These are phyloP conservation scores for Kryphioiulus occultus DNA, from an alignment of 2,888 invertebrate genomes.

Conservation along the genomic window DNA sequence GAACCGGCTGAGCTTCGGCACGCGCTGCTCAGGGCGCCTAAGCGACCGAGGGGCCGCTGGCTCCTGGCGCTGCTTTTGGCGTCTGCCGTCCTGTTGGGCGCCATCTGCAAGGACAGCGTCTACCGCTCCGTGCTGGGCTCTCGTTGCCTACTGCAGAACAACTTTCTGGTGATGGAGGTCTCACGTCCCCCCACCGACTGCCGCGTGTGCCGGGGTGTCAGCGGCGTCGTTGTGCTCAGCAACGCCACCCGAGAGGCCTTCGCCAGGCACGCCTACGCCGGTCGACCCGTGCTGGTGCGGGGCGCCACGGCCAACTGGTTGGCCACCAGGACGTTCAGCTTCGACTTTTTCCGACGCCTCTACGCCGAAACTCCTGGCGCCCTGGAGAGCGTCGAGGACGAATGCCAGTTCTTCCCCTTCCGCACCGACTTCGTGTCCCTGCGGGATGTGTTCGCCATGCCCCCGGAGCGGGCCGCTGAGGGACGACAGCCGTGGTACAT, in stretches of 20 bases:
- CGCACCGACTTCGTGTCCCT: conserved; percentile 80
- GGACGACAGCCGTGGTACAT: conserved; percentile 84
- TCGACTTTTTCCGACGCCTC: too few species aligned
- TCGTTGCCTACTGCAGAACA: conserved; percentile 81
- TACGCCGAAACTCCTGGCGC: conserved; percentile 65
- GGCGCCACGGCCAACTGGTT: too few species aligned
- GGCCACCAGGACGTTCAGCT: too few species aligned
- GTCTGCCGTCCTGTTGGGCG: neutral
- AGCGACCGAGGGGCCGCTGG: neutral
- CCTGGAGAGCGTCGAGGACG: conserved; percentile 77
- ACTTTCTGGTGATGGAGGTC: conserved; percentile 86
- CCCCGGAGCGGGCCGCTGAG: conserved; percentile 70
- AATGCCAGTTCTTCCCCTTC: conserved; percentile 87
- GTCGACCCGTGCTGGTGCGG: too few species aligned
- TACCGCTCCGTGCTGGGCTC: neutral
- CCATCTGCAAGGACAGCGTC: neutral
- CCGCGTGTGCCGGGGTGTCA: conserved; percentile 67
- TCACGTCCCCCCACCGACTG: conserved; percentile 84
- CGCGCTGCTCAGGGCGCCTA: neutral
- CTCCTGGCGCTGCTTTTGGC: neutral
- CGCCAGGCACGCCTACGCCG: conserved; percentile 58
- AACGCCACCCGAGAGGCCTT: conserved; percentile 71
- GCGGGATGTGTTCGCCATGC: conserved; percentile 80
- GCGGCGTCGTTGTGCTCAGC: conserved; percentile 71
- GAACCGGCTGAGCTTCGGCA: neutral